These are phyloP conservation scores for Pachliopta kotzebuea DNA, from an alignment of 2,888 invertebrate species.

Conservation along the genomic window DNA sequence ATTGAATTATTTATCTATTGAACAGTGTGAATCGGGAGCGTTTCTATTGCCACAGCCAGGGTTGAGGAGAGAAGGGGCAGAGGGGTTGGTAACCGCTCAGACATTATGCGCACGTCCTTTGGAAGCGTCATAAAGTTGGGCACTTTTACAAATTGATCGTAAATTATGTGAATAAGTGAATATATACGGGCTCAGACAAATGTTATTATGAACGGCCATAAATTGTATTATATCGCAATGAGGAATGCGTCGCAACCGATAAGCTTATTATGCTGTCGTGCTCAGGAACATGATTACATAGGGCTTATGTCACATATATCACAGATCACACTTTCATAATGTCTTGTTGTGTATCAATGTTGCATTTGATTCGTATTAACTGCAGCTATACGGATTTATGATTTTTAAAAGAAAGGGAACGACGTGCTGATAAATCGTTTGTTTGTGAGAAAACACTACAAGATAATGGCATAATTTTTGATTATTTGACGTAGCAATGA, in stretches of 20 bases:
- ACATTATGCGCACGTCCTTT: conserved; percentile 32
- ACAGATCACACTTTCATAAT: too few species aligned
- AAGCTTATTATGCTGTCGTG: background rate
- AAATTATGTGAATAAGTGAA: conserved; percentile 57
- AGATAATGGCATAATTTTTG: too few species aligned
- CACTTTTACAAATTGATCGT: conserved; percentile 72
- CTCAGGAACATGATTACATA: conserved; percentile 8
- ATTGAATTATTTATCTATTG: conserved; percentile 74
- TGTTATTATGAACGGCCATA: conserved; percentile 50
- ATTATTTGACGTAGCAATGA: too few species aligned
- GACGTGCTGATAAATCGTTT: too few species aligned
- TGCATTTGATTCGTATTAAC: too few species aligned
- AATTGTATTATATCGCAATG: conserved; percentile 34
- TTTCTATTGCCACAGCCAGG: conserved; percentile 55
- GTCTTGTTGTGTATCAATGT: too few species aligned
- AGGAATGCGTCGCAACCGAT: background rate
- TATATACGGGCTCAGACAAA: conserved; percentile 47
- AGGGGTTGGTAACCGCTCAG: conserved; percentile 31
- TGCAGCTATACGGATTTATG: too few species aligned
- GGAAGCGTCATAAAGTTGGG: conserved; percentile 50
- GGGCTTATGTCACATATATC: background rate
- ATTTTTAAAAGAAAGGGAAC: too few species aligned
- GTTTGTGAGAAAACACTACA: too few species aligned
- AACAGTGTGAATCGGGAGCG: conserved; percentile 58
- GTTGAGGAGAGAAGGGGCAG: conserved; percentile 36